Conservation (phyloP, 2,113 vertebrate species). For the Pholis gunnellus region DNA sequence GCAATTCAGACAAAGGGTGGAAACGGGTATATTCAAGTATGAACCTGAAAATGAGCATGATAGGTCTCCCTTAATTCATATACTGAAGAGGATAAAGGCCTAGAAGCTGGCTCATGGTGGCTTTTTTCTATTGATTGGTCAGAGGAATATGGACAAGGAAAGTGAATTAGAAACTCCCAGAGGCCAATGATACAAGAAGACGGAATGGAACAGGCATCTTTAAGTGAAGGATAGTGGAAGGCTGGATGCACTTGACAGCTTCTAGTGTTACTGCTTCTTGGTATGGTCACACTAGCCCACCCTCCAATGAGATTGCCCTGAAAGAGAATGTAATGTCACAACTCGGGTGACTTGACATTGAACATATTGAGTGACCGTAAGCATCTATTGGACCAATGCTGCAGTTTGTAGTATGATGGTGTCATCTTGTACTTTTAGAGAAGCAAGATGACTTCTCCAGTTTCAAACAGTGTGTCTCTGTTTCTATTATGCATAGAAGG, state of each 20-base stretch:
- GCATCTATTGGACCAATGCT: not conserved
- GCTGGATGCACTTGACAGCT: too few relatives aligned
- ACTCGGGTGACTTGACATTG: not conserved
- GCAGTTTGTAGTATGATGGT: not conserved
- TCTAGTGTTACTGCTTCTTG: not conserved
- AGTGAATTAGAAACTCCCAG: slow-evolving; percentile 11
- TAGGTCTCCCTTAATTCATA: not conserved
- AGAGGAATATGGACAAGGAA: slow-evolving; percentile 7
- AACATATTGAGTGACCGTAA: not conserved
- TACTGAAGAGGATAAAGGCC: too few relatives aligned
- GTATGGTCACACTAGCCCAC: not conserved
- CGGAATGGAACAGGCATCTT: not conserved
- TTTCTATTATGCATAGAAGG: not conserved
- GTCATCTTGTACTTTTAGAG: not conserved
- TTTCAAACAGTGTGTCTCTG: slow-evolving; percentile 4
- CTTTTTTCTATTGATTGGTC: not conserved
- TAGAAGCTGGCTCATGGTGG: not conserved
- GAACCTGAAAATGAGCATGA: not conserved
- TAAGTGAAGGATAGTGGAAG: not conserved
- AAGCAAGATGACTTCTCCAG: slow-evolving; percentile 6
- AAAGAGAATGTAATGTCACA: not conserved
- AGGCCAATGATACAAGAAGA: too few relatives aligned
- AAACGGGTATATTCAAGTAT: not conserved
- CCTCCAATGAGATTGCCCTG: not conserved
- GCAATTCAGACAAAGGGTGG: too few relatives aligned